phyloP scores from a whole-genome alignment of 2,113 vertebrate genomes.

The Campylomormyrus tamandua region DNA sequence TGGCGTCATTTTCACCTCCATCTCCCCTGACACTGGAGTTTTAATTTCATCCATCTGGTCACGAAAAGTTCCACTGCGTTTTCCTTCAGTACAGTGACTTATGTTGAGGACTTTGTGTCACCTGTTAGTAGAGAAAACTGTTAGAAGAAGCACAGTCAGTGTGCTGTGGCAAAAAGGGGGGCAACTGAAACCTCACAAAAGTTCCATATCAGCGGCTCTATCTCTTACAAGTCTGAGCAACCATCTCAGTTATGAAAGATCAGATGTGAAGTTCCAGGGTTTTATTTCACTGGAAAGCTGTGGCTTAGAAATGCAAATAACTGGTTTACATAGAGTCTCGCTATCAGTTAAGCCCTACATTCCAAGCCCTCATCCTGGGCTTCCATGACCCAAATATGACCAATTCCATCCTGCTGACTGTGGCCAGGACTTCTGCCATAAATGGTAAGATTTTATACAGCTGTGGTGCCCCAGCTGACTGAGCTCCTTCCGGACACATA shows the following conservation, averaged over 20 bases:
- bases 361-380: neutral
- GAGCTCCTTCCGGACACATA: neutral
- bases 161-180: neutral
- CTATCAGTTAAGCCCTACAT: neutral
- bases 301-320: neutral
- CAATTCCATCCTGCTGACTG: neutral
- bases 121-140: neutral
- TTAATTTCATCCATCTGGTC: neutral
- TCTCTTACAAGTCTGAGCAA: neutral
- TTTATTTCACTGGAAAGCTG: neutral
- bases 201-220: neutral
- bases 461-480: neutral
- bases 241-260: neutral
- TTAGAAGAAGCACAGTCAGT: neutral
- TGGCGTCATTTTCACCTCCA: neutral
- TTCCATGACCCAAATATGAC: neutral
- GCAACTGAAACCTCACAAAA: neutral
- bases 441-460: neutral
- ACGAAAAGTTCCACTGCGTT: neutral
- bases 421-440: neutral
- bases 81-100: neutral
- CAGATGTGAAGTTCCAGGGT: neutral
- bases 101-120: neutral
- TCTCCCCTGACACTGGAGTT: neutral
- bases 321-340: neutral